These are phyloP conservation scores for Oreochromis tanganicae DNA, from an alignment of 2,113 vertebrate species.

Conservation along the genomic window DNA sequence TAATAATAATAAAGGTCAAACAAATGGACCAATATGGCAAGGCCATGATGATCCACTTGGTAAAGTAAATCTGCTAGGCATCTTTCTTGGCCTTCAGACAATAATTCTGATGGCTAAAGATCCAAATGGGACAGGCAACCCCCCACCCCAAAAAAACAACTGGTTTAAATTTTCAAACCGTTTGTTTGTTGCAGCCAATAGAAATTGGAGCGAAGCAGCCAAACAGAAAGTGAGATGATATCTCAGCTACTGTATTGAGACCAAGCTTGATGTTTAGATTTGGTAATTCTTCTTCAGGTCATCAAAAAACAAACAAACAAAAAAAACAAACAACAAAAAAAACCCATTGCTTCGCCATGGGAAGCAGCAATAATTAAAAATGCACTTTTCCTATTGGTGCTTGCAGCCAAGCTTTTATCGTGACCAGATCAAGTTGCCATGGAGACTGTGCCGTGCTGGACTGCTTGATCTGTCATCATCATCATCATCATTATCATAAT, in stretches of 20 bases:
- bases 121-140: background rate
- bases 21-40: background rate
- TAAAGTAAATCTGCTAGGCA: background rate
- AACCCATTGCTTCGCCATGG: accelerated
- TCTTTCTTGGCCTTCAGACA: background rate
- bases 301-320: background rate
- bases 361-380: background rate
- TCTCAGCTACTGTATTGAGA: background rate
- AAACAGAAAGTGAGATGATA: background rate
- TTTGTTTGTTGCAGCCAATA: background rate
- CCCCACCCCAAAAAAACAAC: background rate
- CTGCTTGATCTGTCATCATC: background rate
- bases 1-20: background rate
- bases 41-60: background rate
- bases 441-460: background rate
- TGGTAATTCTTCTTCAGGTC: background rate
- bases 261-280: background rate
- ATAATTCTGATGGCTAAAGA: background rate
- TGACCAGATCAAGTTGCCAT: background rate
- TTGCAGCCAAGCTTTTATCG: background rate
- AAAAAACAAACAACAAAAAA: background rate
- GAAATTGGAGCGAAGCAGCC: background rate
- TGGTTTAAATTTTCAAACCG: background rate
- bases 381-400: background rate
- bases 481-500: background rate